Conservation (phyloP, 2,888 invertebrate species). For the Petrolisthes cinctipes region DNA sequence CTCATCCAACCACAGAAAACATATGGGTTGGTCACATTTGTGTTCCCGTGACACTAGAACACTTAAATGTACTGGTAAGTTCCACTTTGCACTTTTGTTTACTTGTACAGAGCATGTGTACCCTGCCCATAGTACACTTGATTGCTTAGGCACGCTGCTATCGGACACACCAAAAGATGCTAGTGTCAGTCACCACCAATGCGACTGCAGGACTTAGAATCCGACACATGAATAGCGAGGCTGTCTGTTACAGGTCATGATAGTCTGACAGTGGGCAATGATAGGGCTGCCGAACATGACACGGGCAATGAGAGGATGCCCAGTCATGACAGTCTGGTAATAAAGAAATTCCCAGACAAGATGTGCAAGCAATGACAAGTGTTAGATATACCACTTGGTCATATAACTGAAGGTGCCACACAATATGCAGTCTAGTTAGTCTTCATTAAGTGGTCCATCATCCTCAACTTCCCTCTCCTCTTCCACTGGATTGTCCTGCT, state of each 20-base stretch:
- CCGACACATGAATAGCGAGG: not conserved
- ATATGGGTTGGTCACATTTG: no score
- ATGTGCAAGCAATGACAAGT: no score
- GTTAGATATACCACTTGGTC: no score
- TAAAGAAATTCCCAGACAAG: no score
- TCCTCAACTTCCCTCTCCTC: constrained; percentile 18
- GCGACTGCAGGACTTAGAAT: not conserved
- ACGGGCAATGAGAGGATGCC: no score
- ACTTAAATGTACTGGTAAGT: not conserved
- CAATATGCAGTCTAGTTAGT: not conserved
- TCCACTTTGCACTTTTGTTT: not conserved
- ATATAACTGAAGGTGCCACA: no score
- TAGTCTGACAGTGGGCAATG: not conserved
- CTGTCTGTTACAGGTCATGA: not conserved
- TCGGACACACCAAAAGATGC: not conserved
- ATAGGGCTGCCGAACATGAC: no score
- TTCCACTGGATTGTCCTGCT: constrained; percentile 6
- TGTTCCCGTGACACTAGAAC: no score
- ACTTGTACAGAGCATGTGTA: not conserved
- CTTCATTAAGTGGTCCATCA: constrained; percentile 41
- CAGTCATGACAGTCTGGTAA: no score
- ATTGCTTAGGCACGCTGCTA: constrained; percentile 43
- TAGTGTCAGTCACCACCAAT: not conserved
- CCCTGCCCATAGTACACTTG: constrained; percentile 15
- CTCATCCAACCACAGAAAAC: no score